Percentiles rank a stretch among this genome's conserved stretches.
Evolutionary conservation across 2,113 vertebrate genomes (phyloP).

Genomic region (Benitochromis conjunctus): DNA sequence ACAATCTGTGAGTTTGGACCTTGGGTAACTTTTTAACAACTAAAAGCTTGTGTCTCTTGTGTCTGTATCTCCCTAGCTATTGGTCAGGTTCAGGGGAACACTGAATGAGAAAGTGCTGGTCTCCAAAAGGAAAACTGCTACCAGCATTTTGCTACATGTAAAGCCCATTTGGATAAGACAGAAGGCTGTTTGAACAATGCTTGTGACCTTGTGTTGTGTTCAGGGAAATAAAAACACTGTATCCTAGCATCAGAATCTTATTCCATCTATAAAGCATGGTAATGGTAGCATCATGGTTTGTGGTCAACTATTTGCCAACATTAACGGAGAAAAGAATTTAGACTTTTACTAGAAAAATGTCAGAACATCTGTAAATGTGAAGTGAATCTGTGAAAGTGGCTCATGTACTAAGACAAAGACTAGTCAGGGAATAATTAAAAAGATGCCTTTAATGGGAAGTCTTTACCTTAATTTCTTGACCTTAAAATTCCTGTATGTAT

Average conservation of each 20-base stretch:
- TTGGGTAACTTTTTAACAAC: neutral
- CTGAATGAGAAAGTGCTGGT: neutral
- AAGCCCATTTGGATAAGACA: neutral
- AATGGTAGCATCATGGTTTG: neutral
- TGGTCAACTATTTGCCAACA: neutral
- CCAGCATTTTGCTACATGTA: neutral
- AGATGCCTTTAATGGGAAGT: too few species aligned
- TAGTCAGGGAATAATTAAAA: too few species aligned
- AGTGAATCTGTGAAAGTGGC: neutral
- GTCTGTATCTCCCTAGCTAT: neutral
- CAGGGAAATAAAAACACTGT: neutral
- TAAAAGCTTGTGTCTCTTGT: neutral
- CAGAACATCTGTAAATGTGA: neutral
- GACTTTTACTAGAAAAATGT: neutral
- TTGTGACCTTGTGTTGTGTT: neutral
- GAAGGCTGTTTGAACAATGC: neutral
- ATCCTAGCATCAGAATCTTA: fast-evolving
- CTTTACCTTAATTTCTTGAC: too few species aligned
- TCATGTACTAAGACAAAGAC: neutral
- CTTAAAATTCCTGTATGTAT: too few species aligned
- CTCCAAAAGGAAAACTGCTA: too few species aligned
- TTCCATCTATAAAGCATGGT: neutral
- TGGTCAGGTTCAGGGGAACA: neutral
- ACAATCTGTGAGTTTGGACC: neutral
- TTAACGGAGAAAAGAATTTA: neutral